A percentile compares a stretch with the other conserved stretches of the same genome.
Evolutionary conservation across 2,113 vertebrate genomes (phyloP).

Genomic region (Echinops telfairi): DNA sequence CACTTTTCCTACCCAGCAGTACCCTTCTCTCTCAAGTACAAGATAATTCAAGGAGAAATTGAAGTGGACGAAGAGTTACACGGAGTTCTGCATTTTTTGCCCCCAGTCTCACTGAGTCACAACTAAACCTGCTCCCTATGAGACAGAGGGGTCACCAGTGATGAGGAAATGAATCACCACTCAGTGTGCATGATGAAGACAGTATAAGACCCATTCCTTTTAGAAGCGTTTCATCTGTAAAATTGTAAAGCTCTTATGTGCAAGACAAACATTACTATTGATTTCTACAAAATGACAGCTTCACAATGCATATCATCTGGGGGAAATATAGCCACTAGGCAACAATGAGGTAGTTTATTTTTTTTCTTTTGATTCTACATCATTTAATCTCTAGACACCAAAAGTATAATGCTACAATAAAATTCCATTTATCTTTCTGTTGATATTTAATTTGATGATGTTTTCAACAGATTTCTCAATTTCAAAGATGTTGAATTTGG

Average conservation of each 20-base stretch:
- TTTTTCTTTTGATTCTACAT: not conserved
- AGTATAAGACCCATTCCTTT: not conserved
- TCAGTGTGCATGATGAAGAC: conserved; percentile 51
- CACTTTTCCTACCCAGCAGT: not conserved
- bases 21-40: not conserved
- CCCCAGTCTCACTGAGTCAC: not conserved
- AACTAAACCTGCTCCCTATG: not conserved
- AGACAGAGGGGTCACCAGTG: not conserved
- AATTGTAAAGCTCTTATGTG: not conserved
- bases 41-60: fast-evolving
- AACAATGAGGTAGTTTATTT: not conserved
- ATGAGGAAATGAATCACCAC: conserved; percentile 49
- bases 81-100: not conserved
- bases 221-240: not conserved
- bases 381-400: conserved; percentile 11
- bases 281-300: not conserved
- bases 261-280: conserved; percentile 55
- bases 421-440: conserved; percentile 44
- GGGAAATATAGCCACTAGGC: not conserved
- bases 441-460: conserved; percentile 67
- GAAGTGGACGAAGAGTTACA: not conserved
- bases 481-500: conserved; percentile 53
- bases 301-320: not conserved
- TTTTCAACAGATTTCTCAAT: conserved; percentile 37
- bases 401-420: conserved; percentile 61